Base-by-base conservation (phyloP, 1,140 invertebrate species). In the Drosophila insularis region DNA sequence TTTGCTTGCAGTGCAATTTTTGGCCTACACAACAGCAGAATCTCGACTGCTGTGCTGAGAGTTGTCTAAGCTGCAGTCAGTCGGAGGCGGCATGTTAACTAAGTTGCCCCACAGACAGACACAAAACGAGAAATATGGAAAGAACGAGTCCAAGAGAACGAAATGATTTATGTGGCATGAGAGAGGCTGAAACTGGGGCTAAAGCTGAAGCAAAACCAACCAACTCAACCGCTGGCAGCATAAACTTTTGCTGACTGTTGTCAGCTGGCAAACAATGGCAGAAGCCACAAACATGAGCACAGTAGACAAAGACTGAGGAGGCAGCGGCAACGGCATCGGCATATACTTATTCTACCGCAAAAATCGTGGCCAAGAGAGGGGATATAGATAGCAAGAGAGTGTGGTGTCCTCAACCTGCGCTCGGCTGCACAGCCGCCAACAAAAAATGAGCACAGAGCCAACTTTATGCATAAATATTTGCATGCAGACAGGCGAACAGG, bases 381-480 rank as follows among this genome's bases (percentile, higher is more conserved):
- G 43, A 27, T 46, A 19, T 46, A 55, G 61, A 5, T 61, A 21
- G 50, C 58, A 32, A 27, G 27, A 27, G 61, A 14, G 50, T 6
- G 43, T 11, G 32, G 11, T 35, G 58, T 17, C 8, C 17, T 50
- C 37, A 63, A 58, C 63, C 67, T 64, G 53, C 75, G 60, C 76
- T 71, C 63, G 43, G 73, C 58, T 72, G 71, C 71, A 74, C 23
- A 71, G 62, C 58, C 56, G 64, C 68, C 73, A 76, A 79, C 63
- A 63, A 69, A 74, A 89, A 84, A 84, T 89, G 85, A 89, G 80
- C 80, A 89, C 85, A 72, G 71, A 80, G 80, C 80, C 80, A 89
- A 89, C 85, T 89, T 89, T 89, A 78, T 89, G 84, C 84, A 89
- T 89, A 89, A 89, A 89, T 89, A 89, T 89, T 89, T 89, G 77